These are phyloP conservation scores for Rhombomys opimus DNA, from an alignment of 2,113 vertebrate species.

Conservation along the genomic window DNA sequence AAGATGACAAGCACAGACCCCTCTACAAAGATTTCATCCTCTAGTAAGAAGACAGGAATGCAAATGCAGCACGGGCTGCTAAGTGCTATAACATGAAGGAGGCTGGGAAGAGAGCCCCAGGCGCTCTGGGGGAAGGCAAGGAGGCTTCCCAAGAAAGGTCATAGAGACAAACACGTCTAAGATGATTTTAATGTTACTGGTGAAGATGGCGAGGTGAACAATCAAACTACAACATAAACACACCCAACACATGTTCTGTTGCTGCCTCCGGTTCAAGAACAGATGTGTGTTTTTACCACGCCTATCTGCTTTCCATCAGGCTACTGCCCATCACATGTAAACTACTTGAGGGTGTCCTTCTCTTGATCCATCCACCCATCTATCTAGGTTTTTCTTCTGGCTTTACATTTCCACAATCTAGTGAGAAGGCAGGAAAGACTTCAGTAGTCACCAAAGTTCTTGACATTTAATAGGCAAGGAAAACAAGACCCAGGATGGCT, in stretches of 20 bases:
- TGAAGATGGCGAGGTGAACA: neutral
- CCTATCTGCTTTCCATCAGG: too few species aligned
- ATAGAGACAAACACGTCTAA: neutral
- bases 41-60: slow-evolving; percentile 32
- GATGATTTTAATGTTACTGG: neutral
- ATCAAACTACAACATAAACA: neutral
- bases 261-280: neutral
- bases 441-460: neutral
- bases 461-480: neutral
- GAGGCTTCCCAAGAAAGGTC: neutral
- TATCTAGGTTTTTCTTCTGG: neutral
- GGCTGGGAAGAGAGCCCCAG: neutral
- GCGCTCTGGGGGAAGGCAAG: neutral
- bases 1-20: slow-evolving; percentile 40
- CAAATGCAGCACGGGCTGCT: slow-evolving; percentile 17
- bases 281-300: neutral
- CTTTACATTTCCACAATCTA: neutral
- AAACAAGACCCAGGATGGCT: neutral
- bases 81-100: neutral
- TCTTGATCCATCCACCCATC: neutral
- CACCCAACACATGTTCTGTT: neutral
- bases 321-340: neutral
- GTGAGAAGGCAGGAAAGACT: neutral
- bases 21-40: neutral
- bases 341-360: neutral